Evolutionary conservation across 2,113 vertebrate species (phyloP), one percentile per base, ranked within the genome.

Genomic region (Rhinopomastus cyanomelas): DNA sequence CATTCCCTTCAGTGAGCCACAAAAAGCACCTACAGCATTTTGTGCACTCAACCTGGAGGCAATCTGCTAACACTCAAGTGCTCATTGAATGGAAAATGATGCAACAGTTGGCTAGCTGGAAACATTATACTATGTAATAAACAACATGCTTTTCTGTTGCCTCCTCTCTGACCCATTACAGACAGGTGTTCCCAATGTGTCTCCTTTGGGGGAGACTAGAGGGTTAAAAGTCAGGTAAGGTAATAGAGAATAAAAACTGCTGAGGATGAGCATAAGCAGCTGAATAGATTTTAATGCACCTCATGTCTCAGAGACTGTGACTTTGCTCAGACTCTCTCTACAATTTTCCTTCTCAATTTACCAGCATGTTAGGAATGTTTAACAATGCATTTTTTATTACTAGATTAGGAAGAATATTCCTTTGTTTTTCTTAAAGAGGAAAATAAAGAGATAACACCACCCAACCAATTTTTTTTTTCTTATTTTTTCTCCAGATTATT

Each of bases 81-180:
- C 25, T 93, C 85, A 89, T 69, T 90, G 94, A 95, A 95, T 90
- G 95, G 93, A 95, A 96, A 96, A 95, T 81, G 75, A 83, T 85
- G 87, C 90, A 95, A 94, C 89, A 94, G 85, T 95, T 96, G 90
- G 65, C 60, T 91, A 67, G 74, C 72, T 95, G 78, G 87, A 88
- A 94, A 78, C 20, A 67, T 90, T 87, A 83, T 57, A 59, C 51
- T 44, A 11, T 76, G 83, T 39, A 90, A 90, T 90, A 92, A 95
- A 79, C 85, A 73, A 55, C 22, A 48, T 22, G n/a, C 3, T 79
- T 80, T 77, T 57, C 83, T 85, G 5, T 52, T 79, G 46, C 81
- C 49, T 93, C 15, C 6, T 86, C 34, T 86, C 51, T 75, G 66
- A 74, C 27, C 27, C n/a, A 12, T 34, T 46, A 56, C 29, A 68